Conservation (phyloP, 2,888 invertebrate genomes). For the Sinohyriopsis cumingii region DNA sequence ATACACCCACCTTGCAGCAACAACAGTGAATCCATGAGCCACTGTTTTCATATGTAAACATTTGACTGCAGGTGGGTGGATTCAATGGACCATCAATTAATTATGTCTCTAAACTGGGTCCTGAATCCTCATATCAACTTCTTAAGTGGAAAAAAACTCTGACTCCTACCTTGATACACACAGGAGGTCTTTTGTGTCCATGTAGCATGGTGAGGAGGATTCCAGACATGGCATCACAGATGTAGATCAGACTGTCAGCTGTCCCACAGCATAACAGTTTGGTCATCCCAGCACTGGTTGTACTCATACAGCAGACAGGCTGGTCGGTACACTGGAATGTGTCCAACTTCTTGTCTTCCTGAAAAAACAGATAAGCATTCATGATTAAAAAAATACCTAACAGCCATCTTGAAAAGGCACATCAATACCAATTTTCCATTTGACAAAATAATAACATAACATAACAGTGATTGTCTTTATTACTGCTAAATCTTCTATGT, state of each 20-base stretch:
- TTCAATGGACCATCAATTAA: background rate
- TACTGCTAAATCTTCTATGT: no score
- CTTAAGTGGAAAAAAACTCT: background rate
- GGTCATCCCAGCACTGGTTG: constrained; percentile 51
- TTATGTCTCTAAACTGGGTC: background rate
- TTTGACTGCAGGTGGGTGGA: background rate
- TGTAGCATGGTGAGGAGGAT: constrained; percentile 54
- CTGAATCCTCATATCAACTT: background rate
- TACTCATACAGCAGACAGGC: constrained; percentile 47
- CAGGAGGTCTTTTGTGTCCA: constrained; percentile 53
- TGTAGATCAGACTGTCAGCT: constrained; percentile 50
- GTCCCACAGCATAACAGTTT: constrained; percentile 52
- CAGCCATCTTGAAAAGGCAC: background rate
- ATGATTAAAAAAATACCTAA: background rate
- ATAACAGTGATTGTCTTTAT: no score
- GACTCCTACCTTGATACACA: constrained; percentile 44
- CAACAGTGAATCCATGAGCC: no score
- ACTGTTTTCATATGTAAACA: background rate
- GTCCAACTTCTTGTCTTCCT: constrained; percentile 50
- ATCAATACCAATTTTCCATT: no score
- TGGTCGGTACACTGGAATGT: constrained; percentile 50
- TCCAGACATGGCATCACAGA: constrained; percentile 51
- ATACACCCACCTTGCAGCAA: no score
- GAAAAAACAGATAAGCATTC: constrained; percentile 11
- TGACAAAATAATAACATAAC: no score